Evolutionary conservation across 1,140 invertebrate species (phyloP).

Genomic region (Leptinotarsa undecemlineata): DNA sequence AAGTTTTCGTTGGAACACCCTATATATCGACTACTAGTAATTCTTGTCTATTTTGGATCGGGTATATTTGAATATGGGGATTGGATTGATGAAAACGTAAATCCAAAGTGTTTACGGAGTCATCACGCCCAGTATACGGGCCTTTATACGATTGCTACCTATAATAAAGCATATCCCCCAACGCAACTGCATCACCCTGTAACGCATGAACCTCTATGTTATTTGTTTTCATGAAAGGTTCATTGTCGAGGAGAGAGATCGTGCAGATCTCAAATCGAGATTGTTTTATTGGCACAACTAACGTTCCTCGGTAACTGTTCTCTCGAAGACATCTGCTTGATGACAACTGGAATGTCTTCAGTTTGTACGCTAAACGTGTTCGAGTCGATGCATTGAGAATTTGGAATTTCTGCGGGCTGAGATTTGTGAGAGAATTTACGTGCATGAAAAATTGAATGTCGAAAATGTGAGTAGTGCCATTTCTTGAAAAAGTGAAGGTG

Average conservation of each 20-base stretch:
- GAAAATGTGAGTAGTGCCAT: background rate
- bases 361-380: constrained; percentile 1
- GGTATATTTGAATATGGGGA: too few species aligned
- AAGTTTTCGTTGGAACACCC: too few species aligned
- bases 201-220: background rate
- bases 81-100: too few species aligned
- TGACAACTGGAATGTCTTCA: constrained; percentile 5
- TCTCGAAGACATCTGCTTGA: constrained; percentile 24
- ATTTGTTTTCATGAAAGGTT: background rate
- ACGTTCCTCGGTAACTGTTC: constrained; percentile 22
- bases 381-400: background rate
- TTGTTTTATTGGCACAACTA: constrained; percentile 25
- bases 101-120: too few species aligned
- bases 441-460: background rate
- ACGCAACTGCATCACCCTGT: background rate
- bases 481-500: too few species aligned
- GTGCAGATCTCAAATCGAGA: constrained; percentile 15
- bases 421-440: background rate
- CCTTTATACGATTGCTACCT: too few species aligned
- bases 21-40: too few species aligned
- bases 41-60: too few species aligned
- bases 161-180: too few species aligned
- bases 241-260: background rate
- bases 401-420: background rate
- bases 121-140: too few species aligned